phyloP scores from a whole-genome alignment of 2,888 invertebrate species.

The Mythimna lalbum region DNA sequence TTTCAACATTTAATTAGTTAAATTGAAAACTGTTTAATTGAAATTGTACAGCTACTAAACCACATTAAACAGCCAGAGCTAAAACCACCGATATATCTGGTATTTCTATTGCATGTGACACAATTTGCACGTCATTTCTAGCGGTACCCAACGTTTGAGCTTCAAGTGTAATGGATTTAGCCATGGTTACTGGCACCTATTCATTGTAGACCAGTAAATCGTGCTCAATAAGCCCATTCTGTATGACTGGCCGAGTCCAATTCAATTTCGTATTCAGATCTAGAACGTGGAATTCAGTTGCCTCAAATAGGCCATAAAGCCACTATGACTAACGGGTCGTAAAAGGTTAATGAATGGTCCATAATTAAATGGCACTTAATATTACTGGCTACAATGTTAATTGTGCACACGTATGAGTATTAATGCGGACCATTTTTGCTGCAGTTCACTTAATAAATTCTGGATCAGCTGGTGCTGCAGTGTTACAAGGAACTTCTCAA shows the following conservation, averaged over 20 bases:
- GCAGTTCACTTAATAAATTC: conserved; percentile 35
- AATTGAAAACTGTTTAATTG: conserved; percentile 11
- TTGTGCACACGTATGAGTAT: background rate
- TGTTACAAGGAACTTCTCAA: conserved; percentile 45
- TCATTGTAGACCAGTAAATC: conserved; percentile 67
- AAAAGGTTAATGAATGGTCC: conserved; percentile 39
- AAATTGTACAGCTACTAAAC: background rate
- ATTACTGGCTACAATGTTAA: conserved; percentile 12
- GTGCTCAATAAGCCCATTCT: conserved; percentile 67
- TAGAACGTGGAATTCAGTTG: conserved; percentile 62
- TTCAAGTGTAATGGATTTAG: conserved; percentile 56
- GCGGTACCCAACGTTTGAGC: conserved; percentile 33
- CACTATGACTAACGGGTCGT: conserved; percentile 39
- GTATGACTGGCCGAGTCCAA: conserved; percentile 68
- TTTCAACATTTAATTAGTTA: conserved; percentile 22
- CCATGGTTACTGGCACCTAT: conserved; percentile 62
- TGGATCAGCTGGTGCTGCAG: conserved; percentile 34
- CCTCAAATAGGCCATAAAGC: conserved; percentile 54
- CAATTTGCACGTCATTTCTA: conserved; percentile 31
- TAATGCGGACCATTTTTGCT: conserved; percentile 6
- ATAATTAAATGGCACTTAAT: conserved; percentile 33
- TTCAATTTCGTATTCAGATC: conserved; percentile 71
- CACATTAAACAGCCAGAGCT: background rate
- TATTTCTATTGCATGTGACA: conserved; percentile 18
- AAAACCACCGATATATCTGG: background rate